Evolutionary conservation across 2,888 invertebrate genomes (phyloP).

Genomic region (Patella depressa): DNA sequence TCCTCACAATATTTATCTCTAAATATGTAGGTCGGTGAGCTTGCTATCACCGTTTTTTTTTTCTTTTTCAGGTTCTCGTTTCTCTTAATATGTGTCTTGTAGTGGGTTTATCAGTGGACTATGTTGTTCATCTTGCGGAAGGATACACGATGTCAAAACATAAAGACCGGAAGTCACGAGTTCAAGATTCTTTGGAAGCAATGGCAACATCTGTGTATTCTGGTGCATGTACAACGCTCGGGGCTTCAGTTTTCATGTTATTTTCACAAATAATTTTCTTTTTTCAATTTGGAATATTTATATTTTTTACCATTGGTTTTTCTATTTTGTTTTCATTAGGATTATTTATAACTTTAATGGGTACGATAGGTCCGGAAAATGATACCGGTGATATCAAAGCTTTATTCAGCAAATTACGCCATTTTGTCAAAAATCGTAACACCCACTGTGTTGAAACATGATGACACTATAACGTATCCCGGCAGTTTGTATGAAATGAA

Average conservation of each 20-base stretch:
- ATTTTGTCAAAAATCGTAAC: too few relatives aligned
- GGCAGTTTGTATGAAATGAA: too few relatives aligned
- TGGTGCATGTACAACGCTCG: constrained; percentile 63
- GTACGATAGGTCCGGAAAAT: constrained; percentile 52
- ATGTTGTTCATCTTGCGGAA: constrained; percentile 58
- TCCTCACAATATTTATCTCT: too few relatives aligned
- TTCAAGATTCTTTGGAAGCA: constrained; percentile 49
- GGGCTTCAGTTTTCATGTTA: constrained; percentile 60
- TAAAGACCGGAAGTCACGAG: constrained; percentile 42
- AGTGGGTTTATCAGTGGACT: constrained; percentile 56
- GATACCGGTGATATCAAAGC: constrained; percentile 31
- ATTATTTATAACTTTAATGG: constrained; percentile 55
- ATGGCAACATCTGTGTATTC: constrained; percentile 62
- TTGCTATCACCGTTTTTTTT: too few relatives aligned
- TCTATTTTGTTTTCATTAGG: constrained; percentile 58
- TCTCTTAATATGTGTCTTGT: constrained; percentile 55
- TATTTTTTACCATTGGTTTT: constrained; percentile 62
- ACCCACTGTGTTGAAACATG: too few relatives aligned
- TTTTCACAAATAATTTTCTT: constrained; percentile 60
- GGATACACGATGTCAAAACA: constrained; percentile 49
- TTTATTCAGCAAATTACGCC: too few relatives aligned
- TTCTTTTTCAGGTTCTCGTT: constrained; percentile 50
- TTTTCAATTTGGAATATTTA: constrained; percentile 62
- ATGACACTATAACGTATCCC: too few relatives aligned
- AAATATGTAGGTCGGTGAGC: too few relatives aligned